Percentiles rank a stretch among this genome's conserved stretches.
phyloP scores from a whole-genome alignment of 2,113 vertebrate species.

The Tapirus terrestris region DNA sequence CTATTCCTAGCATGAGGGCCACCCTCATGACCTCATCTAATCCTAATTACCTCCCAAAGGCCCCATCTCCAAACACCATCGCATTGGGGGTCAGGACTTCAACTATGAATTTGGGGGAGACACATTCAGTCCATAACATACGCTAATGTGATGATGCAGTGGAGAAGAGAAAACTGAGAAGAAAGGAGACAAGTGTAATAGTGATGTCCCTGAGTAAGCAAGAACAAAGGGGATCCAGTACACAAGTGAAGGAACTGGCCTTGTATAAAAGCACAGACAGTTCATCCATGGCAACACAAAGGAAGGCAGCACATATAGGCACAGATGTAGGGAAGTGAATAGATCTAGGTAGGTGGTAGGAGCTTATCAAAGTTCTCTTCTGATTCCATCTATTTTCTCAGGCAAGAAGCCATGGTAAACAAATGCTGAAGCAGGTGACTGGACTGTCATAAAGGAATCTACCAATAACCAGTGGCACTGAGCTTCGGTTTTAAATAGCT shows the following conservation, averaged over 20 bases:
- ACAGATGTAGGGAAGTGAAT: neutral
- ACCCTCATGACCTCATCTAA: neutral
- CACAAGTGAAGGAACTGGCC: neutral
- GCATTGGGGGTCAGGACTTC: neutral
- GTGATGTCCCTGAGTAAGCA: neutral
- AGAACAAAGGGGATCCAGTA: neutral
- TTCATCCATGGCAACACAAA: neutral
- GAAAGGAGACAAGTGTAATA: neutral
- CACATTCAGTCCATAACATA: neutral
- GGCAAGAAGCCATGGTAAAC: neutral
- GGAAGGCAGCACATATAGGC: neutral
- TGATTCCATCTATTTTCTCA: neutral
- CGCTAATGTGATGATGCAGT: neutral
- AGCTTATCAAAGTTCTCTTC: neutral
- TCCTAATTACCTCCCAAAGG: neutral
- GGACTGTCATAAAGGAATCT: neutral
- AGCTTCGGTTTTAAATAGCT: neutral
- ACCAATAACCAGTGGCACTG: neutral
- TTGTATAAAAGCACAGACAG: neutral
- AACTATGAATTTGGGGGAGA: neutral
- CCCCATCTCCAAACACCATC: neutral
- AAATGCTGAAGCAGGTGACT: neutral
- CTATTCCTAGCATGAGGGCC: neutral
- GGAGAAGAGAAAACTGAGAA: neutral
- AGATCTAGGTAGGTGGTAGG: neutral